Evolutionary conservation across 2,888 invertebrate genomes (phyloP).

Genomic region (Galerucella calmariensis): DNA sequence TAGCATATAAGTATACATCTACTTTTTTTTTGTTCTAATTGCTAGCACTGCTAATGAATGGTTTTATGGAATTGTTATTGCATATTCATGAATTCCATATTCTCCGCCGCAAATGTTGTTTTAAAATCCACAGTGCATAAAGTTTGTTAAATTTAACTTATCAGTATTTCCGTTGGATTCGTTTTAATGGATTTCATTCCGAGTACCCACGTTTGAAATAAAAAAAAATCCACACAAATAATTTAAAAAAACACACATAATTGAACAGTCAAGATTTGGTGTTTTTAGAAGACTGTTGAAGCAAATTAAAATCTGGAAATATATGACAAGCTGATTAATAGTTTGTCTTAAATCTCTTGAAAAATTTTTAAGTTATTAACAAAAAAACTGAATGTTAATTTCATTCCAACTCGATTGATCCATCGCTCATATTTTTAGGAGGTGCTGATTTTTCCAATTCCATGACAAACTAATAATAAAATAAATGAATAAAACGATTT

Average conservation of each 20-base stretch:
- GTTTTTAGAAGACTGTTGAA: too few relatives aligned
- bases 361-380: too few relatives aligned
- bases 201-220: background rate
- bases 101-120: background rate
- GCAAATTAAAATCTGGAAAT: too few relatives aligned
- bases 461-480: too few relatives aligned
- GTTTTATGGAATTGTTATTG: background rate
- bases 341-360: too few relatives aligned
- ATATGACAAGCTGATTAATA: too few relatives aligned
- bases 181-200: background rate
- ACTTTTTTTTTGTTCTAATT: background rate
- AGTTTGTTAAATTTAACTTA: background rate
- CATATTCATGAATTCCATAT: background rate
- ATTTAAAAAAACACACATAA: background rate
- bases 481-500: background rate
- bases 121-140: background rate
- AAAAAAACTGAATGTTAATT: too few relatives aligned
- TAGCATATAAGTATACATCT: too few relatives aligned
- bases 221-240: background rate
- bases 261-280: too few relatives aligned
- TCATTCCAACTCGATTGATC: too few relatives aligned
- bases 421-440: too few relatives aligned
- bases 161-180: slow-evolving; percentile 2
- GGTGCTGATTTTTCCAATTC: too few relatives aligned
- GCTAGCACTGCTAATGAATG: background rate